These are phyloP conservation scores for Centropyge bicolor DNA, from an alignment of 2,797 vertebrate species.

Conservation along the genomic window DNA sequence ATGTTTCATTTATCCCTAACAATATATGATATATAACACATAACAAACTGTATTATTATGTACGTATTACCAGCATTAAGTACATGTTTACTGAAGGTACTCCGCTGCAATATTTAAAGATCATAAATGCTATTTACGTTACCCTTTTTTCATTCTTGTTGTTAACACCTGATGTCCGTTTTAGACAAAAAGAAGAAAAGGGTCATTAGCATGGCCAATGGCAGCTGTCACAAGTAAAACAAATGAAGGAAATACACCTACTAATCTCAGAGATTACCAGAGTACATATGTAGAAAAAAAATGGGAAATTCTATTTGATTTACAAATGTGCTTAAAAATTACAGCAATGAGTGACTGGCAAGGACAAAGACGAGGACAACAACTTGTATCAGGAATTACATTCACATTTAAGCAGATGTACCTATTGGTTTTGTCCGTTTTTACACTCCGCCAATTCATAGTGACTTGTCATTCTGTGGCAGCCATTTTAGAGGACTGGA, in stretches of 20 bases:
- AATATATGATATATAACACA: background rate
- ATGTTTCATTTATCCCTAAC: background rate
- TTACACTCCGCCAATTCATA: background rate
- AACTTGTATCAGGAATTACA: background rate
- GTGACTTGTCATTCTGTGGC: background rate
- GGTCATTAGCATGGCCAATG: slow-evolving; percentile 12
- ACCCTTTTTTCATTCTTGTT: background rate
- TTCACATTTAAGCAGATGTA: slow-evolving; percentile 7
- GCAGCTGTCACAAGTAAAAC: background rate
- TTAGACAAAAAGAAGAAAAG: slow-evolving; percentile 1
- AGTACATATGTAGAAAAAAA: background rate
- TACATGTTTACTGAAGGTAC: background rate
- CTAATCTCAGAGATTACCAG: slow-evolving; percentile 5
- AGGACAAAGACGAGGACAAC: slow-evolving; percentile 16
- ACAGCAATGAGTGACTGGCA: slow-evolving; percentile 1
- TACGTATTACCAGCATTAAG: background rate
- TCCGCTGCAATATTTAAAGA: background rate
- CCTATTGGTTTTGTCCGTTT: slow-evolving; percentile 2
- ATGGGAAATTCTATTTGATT: slow-evolving; percentile 1
- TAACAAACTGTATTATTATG: background rate
- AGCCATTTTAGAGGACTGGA: slow-evolving; percentile 12
- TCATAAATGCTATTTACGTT: background rate
- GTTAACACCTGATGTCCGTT: background rate
- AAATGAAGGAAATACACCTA: background rate
- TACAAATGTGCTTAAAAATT: background rate